Evolutionary conservation across 2,888 invertebrate species (phyloP), one percentile per base, ranked within the genome.

Genomic region (Plusia festucae): DNA sequence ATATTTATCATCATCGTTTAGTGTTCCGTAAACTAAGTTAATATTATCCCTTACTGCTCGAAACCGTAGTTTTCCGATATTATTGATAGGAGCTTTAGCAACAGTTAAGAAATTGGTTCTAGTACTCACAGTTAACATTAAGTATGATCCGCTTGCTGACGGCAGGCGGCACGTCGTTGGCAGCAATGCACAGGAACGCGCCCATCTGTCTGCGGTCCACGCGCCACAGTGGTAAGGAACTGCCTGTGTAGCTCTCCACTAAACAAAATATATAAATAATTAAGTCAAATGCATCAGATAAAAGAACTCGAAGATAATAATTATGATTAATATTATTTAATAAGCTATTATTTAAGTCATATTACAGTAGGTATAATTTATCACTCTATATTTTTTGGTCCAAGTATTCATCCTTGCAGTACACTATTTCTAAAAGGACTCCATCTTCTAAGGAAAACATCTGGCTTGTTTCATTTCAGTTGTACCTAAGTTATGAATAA

Each of bases 131-230:
- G 91, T 98, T 98, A 66, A 99, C 98, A 87, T 97, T 97, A 68
- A 99, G 96, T 55, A 97, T 97, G 82, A 98, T 98, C 81, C 98
- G 95, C 90, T 98, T 98, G 95, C 98, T 98, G 85, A 98, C 98
- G 9, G 98, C 97, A 6, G 98, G 98, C 30, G 98, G 98, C 52
- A 99, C 98, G 90, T 98, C 98, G 89, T 99, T 99, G 85, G 97
- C 97, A 15, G 98, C 98, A 84, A 98, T 98, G 95, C 98, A 99
- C 82, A 98, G 96, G 91, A 98, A 98, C 32, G 98, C 97, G 44
- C 98, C 98, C 97, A 98, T 98, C 95, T 99, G 98, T 83, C 97
- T 96, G 59, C 98, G 95, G 86, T 98, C 98, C 83, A 98, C 96
- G 71, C 97, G 97, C 95, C 97, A 96, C 84, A 99, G 75, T 0